Conservation (phyloP, 30 jellyfish, hydroid and myxozoan genomes). For the Aurelia sp. region DNA sequence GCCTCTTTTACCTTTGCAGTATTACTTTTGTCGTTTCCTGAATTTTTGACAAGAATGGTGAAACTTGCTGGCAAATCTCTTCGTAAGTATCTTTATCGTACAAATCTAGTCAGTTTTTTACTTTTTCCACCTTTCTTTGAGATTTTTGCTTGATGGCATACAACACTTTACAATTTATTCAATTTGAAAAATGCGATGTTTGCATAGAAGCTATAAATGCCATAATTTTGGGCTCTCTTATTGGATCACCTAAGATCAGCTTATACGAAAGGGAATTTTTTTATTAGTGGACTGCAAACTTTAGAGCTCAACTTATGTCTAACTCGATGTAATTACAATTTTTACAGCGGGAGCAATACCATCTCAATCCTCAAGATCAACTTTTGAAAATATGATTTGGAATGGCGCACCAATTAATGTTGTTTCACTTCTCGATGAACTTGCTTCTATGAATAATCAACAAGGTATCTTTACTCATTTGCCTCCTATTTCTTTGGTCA, state of each 20-base stretch:
- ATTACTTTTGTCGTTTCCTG: slow-evolving; percentile 79
- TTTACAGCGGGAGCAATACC: neutral
- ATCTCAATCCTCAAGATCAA: slow-evolving; percentile 28
- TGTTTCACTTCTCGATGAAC: slow-evolving; percentile 47
- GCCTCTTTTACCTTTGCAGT: slow-evolving; percentile 1
- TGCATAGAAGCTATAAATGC: too few species aligned
- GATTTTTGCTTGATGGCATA: neutral
- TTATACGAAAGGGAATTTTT: too few species aligned
- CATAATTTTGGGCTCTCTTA: too few species aligned
- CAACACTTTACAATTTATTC: neutral
- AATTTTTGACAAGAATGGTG: slow-evolving; percentile 77
- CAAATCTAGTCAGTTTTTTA: neutral
- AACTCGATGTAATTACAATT: too few species aligned
- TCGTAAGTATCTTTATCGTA: slow-evolving; percentile 50
- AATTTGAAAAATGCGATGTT: too few species aligned
- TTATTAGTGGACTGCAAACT: too few species aligned
- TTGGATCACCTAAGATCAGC: too few species aligned
- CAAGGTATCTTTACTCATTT: slow-evolving; percentile 9
- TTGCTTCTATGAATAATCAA: slow-evolving; percentile 14
- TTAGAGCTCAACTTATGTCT: too few species aligned
- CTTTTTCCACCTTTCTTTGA: neutral
- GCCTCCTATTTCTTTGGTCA: too few species aligned
- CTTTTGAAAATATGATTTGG: slow-evolving; percentile 50
- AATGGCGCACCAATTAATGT: slow-evolving; percentile 48
- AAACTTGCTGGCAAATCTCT: slow-evolving; percentile 86